A percentile compares a stretch with the other conserved stretches of the same genome.
Conservation (phyloP, 23 tunicate genomes). For the Aplidium turbinatum region DNA sequence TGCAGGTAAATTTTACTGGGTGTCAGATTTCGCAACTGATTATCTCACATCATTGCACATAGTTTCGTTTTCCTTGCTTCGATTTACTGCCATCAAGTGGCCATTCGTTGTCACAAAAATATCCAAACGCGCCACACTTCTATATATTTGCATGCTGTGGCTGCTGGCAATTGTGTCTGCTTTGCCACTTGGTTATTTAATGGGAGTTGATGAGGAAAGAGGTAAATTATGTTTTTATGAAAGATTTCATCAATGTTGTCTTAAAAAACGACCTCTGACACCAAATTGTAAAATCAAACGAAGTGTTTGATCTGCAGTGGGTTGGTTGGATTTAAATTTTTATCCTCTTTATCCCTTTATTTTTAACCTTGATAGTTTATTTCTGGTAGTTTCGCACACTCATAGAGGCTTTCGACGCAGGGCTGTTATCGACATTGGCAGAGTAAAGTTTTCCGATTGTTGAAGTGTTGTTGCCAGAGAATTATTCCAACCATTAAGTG, state of each 20-base stretch:
- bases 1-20: conserved; percentile 82
- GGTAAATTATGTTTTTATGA: conserved; percentile 11
- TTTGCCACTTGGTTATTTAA: conserved; percentile 25
- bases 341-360: too few relatives aligned
- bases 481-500: too few relatives aligned
- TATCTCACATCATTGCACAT: conserved; percentile 73
- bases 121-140: conserved; percentile 3
- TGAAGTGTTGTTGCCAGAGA: too few relatives aligned
- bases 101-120: conserved; percentile 31
- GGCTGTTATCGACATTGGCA: too few relatives aligned
- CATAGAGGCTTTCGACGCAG: too few relatives aligned
- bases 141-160: conserved; percentile 22
- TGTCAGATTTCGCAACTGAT: conserved; percentile 58
- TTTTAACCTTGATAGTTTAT: too few relatives aligned
- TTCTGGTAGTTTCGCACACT: too few relatives aligned
- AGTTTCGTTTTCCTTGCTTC: conserved; percentile 48
- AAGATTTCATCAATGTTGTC: neutral
- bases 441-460: too few relatives aligned
- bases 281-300: too few relatives aligned
- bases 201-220: conserved; percentile 39
- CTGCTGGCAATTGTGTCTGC: conserved; percentile 15
- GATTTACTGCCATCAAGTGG: conserved; percentile 50
- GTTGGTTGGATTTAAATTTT: too few relatives aligned
- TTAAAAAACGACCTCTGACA: too few relatives aligned
- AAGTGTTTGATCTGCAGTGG: too few relatives aligned